phyloP scores from a whole-genome alignment of 2,113 vertebrate species.

The Scortum barcoo region DNA sequence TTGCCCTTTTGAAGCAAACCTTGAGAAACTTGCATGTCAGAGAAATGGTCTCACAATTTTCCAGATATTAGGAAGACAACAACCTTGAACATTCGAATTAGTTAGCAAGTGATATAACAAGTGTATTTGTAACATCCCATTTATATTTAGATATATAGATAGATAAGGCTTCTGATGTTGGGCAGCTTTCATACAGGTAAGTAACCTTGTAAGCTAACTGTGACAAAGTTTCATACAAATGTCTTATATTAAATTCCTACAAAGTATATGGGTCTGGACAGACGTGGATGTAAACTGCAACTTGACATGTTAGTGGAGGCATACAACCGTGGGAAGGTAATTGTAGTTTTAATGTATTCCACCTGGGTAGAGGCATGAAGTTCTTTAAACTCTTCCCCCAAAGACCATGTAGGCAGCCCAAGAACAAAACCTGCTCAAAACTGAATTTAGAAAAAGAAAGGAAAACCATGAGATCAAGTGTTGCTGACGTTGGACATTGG shows the following conservation, averaged over 20 bases:
- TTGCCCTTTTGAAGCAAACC: conserved; percentile 30
- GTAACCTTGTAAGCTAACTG: too few species aligned
- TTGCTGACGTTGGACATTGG: neutral
- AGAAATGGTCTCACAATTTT: neutral
- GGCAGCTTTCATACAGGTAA: neutral
- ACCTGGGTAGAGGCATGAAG: neutral
- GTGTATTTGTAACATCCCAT: neutral
- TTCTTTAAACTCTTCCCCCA: neutral
- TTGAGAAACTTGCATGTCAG: neutral
- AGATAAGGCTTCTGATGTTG: neutral
- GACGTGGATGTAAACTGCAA: too few species aligned
- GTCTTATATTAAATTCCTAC: too few species aligned
- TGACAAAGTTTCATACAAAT: too few species aligned
- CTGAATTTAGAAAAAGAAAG: neutral
- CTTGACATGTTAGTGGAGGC: too few species aligned
- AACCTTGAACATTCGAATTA: neutral
- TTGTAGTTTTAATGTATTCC: too few species aligned
- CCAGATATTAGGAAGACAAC: neutral
- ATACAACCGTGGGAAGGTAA: too few species aligned
- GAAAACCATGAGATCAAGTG: neutral
- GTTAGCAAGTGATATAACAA: neutral
- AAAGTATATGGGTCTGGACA: too few species aligned
- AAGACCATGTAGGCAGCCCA: neutral
- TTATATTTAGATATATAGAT: too few species aligned
- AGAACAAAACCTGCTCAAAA: neutral